Evolutionary conservation across 1,140 invertebrate genomes (phyloP).

Genomic region (Calosoma granatense): DNA sequence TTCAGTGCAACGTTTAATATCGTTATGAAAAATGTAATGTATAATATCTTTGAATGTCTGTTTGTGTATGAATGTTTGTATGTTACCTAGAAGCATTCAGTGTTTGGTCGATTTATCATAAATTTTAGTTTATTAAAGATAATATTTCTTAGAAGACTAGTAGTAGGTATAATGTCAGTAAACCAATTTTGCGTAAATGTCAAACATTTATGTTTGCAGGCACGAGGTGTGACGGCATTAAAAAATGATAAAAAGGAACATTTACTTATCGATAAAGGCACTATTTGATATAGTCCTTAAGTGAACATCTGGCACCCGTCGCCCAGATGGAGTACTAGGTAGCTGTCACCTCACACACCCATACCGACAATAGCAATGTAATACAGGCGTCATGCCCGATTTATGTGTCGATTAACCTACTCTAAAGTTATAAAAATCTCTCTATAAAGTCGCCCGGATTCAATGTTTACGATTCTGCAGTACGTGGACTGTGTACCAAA

Average conservation of each 20-base stretch:
- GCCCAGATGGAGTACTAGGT: background rate
- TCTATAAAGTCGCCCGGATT: slow-evolving; percentile 2
- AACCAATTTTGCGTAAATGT: background rate
- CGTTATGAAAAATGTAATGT: too few species aligned
- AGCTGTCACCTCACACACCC: background rate
- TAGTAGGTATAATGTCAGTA: slow-evolving; percentile 5
- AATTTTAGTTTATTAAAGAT: too few species aligned
- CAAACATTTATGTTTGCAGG: background rate
- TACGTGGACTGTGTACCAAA: background rate
- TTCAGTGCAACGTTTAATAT: too few species aligned
- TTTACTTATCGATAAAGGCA: background rate
- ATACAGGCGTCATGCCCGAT: background rate
- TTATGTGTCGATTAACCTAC: slow-evolving; percentile 5
- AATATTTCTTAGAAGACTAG: too few species aligned
- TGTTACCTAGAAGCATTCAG: too few species aligned
- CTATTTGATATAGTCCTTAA: slow-evolving; percentile 3
- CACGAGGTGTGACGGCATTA: slow-evolving; percentile 1
- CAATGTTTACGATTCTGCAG: background rate
- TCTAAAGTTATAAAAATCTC: slow-evolving; percentile 9
- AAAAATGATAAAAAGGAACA: slow-evolving; percentile 4
- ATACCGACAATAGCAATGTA: slow-evolving; percentile 3
- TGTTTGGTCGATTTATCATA: too few species aligned
- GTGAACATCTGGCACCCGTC: background rate
- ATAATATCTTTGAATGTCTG: too few species aligned
- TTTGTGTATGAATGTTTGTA: too few species aligned